Conservation (phyloP, 2,797 vertebrate species). For the Paratrypauchen microcephalus region DNA sequence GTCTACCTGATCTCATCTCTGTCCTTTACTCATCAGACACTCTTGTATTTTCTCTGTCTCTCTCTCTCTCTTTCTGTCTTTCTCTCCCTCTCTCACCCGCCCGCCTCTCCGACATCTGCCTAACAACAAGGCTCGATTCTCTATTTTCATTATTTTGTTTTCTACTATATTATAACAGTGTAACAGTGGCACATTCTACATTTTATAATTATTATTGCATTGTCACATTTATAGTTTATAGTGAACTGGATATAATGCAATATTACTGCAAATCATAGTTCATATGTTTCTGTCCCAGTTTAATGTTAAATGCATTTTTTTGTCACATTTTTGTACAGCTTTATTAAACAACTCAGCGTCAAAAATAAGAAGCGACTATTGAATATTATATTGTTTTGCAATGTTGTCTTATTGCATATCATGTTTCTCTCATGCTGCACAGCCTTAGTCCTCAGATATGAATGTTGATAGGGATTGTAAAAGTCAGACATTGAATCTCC, state of each 20-base stretch:
- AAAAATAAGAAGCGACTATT: not conserved
- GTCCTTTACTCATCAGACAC: slow-evolving; percentile 52
- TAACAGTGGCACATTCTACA: slow-evolving; percentile 12
- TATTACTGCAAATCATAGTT: not conserved
- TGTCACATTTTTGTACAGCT: not conserved
- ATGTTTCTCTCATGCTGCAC: not conserved
- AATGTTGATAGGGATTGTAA: slow-evolving; percentile 8
- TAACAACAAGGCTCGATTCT: slow-evolving; percentile 72
- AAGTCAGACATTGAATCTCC: slow-evolving; percentile 11
- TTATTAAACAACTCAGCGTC: not conserved
- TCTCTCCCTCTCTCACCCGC: slow-evolving; percentile 35
- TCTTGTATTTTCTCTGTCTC: slow-evolving; percentile 43
- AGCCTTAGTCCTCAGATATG: not conserved
- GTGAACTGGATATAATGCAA: not conserved
- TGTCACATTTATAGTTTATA: not conserved
- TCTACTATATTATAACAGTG: slow-evolving; percentile 42
- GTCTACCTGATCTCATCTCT: slow-evolving; percentile 45
- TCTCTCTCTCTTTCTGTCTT: slow-evolving; percentile 5
- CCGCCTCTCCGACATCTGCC: slow-evolving; percentile 70
- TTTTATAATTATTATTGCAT: not conserved
- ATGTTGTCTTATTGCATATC: not conserved
- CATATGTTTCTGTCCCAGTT: not conserved
- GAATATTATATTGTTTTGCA: not conserved
- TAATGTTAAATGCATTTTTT: not conserved
- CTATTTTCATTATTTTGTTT: slow-evolving; percentile 5